These are phyloP conservation scores for Drymonia ruficornis DNA, from an alignment of 2,888 invertebrate species.

Conservation along the genomic window DNA sequence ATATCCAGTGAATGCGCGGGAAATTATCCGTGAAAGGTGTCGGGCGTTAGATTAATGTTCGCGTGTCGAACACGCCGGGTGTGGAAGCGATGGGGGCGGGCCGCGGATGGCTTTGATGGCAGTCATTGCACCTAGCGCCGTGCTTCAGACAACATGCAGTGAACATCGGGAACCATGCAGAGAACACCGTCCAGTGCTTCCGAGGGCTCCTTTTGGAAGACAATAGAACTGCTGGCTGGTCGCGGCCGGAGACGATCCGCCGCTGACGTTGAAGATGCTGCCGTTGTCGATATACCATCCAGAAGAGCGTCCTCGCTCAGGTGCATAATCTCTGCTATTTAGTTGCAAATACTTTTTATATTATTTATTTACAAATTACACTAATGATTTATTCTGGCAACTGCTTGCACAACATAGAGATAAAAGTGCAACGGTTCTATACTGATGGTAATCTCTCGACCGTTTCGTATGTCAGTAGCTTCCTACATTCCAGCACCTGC, in stretches of 20 bases:
- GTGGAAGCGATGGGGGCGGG: slow-evolving; percentile 66
- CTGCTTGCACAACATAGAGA: slow-evolving; percentile 4
- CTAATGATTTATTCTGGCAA: slow-evolving; percentile 1
- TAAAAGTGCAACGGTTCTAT: not conserved
- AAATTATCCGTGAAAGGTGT: slow-evolving; percentile 65
- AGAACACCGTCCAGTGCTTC: slow-evolving; percentile 72
- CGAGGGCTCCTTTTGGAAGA: slow-evolving; percentile 85
- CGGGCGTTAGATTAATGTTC: slow-evolving; percentile 74
- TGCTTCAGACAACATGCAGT: slow-evolving; percentile 63
- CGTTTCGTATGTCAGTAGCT: not conserved
- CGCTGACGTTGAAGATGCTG: slow-evolving; percentile 68
- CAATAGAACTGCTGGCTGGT: slow-evolving; percentile 85
- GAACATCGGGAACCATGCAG: slow-evolving; percentile 57
- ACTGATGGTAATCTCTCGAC: not conserved
- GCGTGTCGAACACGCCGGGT: slow-evolving; percentile 74
- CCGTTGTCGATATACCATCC: slow-evolving; percentile 44
- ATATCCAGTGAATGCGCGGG: slow-evolving; percentile 48
- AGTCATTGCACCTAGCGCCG: slow-evolving; percentile 80
- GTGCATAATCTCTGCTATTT: slow-evolving; percentile 43
- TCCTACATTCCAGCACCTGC: not conserved
- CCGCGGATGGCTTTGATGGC: slow-evolving; percentile 55
- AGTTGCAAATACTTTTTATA: not conserved
- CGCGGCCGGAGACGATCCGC: slow-evolving; percentile 77
- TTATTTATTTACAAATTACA: not conserved
- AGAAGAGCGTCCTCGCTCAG: slow-evolving; percentile 69